A percentile compares a stretch with the other conserved stretches of the same genome.
phyloP scores from a whole-genome alignment of 1,140 invertebrate species.

The Heliconius hewitsoni region DNA sequence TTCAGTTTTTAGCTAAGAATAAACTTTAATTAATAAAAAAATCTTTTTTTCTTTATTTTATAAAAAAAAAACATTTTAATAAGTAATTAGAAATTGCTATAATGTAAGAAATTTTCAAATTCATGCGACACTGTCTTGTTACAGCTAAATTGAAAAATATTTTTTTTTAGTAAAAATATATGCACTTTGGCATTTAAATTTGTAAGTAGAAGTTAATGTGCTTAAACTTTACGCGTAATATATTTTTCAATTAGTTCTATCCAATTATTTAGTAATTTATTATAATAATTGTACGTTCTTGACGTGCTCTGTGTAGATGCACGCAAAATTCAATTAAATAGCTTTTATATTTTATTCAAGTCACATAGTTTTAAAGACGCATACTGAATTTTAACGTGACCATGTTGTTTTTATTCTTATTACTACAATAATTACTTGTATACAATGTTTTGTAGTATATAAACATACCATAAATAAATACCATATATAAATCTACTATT shows the following conservation, averaged over 20 bases:
- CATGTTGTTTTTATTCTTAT: constrained; percentile 13
- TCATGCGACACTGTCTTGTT: neutral
- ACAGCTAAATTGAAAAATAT: neutral
- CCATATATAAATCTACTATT: neutral
- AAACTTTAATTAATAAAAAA: too few species aligned
- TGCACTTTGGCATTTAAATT: neutral
- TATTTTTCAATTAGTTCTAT: neutral
- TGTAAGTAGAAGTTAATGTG: neutral
- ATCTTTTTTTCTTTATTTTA: too few species aligned
- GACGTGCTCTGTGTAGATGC: neutral
- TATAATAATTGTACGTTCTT: neutral
- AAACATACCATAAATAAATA: neutral
- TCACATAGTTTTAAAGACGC: constrained; percentile 4
- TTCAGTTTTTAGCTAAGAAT: too few species aligned
- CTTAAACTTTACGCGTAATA: neutral
- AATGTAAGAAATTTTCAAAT: neutral
- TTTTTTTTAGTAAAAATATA: neutral
- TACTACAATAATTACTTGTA: neutral
- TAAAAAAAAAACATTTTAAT: too few species aligned
- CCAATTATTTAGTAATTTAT: neutral
- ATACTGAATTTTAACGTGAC: neutral
- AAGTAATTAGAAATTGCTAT: too few species aligned
- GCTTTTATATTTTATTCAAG: constrained; percentile 20
- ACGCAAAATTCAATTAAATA: constrained; percentile 13
- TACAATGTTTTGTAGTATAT: neutral